A percentile compares a stretch with the other conserved stretches of the same genome.
phyloP scores from a whole-genome alignment of 2,113 vertebrate species.

The Engraulis encrasicolus region DNA sequence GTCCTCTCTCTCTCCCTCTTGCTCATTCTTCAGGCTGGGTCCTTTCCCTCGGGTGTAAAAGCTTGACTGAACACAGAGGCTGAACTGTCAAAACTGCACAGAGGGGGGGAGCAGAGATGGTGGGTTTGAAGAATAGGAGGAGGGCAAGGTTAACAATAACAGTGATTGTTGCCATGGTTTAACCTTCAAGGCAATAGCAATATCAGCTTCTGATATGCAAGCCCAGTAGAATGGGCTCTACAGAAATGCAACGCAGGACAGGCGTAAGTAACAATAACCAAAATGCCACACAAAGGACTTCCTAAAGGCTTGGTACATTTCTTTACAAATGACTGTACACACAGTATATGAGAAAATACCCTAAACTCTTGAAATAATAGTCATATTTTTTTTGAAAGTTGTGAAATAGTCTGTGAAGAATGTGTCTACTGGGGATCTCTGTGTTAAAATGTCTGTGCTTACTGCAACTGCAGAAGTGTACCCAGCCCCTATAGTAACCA shows the following conservation, averaged over 20 bases:
- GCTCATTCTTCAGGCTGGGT: constrained; percentile 48
- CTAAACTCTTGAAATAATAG: too few species aligned
- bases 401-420: neutral
- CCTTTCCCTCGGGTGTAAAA: constrained; percentile 63
- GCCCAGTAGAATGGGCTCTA: neutral
- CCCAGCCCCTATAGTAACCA: neutral
- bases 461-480: neutral
- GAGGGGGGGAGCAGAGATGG: constrained; percentile 51
- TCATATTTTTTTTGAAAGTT: too few species aligned
- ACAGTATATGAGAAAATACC: too few species aligned
- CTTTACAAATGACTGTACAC: too few species aligned
- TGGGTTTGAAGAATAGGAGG: constrained; percentile 40
- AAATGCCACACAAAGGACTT: too few species aligned
- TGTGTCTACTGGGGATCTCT: neutral
- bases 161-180: constrained; percentile 33
- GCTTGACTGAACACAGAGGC: constrained; percentile 73
- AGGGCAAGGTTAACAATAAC: constrained; percentile 28
- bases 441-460: neutral
- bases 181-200: constrained; percentile 37
- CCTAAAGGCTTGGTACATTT: too few species aligned
- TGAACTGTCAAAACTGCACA: constrained; percentile 66
- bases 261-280: too few species aligned
- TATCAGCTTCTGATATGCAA: neutral
- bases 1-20: constrained; percentile 55
- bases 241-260: neutral